Conservation (phyloP, 2,113 vertebrate genomes). For the Neoarius graeffei region DNA sequence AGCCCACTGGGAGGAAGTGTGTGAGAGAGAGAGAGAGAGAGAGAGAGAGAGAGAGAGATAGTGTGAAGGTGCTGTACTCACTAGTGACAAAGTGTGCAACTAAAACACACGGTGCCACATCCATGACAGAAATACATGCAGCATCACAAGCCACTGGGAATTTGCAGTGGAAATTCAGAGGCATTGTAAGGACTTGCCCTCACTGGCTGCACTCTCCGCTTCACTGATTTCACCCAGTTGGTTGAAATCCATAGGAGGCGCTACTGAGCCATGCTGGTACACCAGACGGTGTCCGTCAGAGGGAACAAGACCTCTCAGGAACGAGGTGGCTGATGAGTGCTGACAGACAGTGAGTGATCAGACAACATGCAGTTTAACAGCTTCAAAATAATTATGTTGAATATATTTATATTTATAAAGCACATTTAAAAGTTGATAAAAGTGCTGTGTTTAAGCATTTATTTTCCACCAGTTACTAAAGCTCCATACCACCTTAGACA, state of each 20-base stretch:
- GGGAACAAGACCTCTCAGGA: neutral
- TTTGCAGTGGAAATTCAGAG: neutral
- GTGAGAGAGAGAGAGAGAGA: neutral
- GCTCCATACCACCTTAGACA: neutral
- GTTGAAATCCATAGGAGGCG: conserved; percentile 61
- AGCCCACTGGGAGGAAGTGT: conserved; percentile 61
- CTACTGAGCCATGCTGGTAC: conserved; percentile 56
- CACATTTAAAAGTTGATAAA: neutral
- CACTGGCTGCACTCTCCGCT: neutral
- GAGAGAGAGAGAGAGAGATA: neutral
- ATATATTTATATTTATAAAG: neutral
- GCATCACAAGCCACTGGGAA: neutral
- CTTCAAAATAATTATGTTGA: neutral
- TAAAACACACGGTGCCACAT: conserved; percentile 27
- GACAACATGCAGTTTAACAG: conserved; percentile 21
- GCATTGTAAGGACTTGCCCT: neutral
- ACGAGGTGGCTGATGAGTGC: neutral
- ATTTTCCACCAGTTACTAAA: neutral
- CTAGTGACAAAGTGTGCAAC: conserved; percentile 33
- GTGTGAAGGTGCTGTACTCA: neutral
- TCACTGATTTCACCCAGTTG: conserved; percentile 28
- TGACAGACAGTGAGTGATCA: neutral
- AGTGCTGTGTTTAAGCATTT: neutral
- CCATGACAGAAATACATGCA: conserved; percentile 11
- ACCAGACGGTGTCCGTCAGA: neutral